Conservation (phyloP, 2,113 vertebrate genomes). For the Gavialis gangeticus region DNA sequence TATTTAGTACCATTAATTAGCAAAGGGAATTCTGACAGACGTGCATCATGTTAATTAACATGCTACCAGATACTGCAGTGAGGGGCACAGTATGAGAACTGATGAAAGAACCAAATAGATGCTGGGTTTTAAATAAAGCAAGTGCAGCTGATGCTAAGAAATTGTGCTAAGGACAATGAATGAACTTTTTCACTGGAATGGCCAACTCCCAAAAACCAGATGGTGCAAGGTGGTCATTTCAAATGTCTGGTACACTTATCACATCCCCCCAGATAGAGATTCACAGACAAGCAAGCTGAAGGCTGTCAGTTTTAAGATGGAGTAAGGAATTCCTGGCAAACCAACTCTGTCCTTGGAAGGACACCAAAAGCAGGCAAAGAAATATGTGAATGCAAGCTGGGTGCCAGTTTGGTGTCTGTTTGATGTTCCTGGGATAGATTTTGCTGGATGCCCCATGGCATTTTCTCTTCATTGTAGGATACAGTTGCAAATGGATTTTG, state of each 20-base stretch:
- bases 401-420: accelerated
- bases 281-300: neutral
- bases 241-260: neutral
- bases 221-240: neutral
- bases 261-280: neutral
- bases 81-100: no score
- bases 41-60: neutral
- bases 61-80: conserved; percentile 21
- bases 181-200: neutral
- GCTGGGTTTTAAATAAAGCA: neutral
- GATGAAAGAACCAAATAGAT: no score
- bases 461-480: neutral
- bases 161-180: neutral
- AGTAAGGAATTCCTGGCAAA: neutral
- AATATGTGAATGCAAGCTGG: neutral
- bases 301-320: neutral
- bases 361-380: neutral
- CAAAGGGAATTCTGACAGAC: neutral
- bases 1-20: conserved; percentile 2
- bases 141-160: neutral
- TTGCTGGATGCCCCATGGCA: accelerated
- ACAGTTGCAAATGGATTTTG: accelerated
- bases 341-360: neutral
- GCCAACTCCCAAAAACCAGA: neutral
- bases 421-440: accelerated